phyloP scores from a whole-genome alignment of 92 coral and sea anemone genomes.

The Zoanthus sociatus region DNA sequence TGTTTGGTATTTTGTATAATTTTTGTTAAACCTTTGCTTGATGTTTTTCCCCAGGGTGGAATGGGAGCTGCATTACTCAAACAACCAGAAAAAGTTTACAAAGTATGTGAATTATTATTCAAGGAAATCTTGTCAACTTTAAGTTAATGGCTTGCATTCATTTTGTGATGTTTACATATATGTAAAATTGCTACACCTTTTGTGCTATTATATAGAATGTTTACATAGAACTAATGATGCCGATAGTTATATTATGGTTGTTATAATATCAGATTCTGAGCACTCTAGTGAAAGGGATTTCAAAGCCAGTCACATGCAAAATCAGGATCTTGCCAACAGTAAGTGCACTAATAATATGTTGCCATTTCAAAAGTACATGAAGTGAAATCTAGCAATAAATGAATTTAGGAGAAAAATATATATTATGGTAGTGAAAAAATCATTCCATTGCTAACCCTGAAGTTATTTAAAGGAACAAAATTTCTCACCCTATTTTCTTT shows the following conservation, averaged over 20 bases:
- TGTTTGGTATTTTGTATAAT: not conserved
- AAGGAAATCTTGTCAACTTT: too few species aligned
- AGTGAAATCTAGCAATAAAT: not conserved
- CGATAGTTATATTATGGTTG: not conserved
- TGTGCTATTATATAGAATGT: not conserved
- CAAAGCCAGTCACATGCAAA: conserved; percentile 97
- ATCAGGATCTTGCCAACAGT: conserved; percentile 96
- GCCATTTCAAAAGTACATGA: too few species aligned
- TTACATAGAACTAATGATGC: not conserved
- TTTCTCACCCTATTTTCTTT: too few species aligned
- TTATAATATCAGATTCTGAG: conserved; percentile 78
- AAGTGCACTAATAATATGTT: conserved; percentile 23
- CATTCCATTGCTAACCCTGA: too few species aligned
- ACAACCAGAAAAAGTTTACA: conserved; percentile 87
- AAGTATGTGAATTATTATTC: conserved; percentile 57
- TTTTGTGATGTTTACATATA: not conserved
- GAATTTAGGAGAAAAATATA: too few species aligned
- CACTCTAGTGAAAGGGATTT: conserved; percentile 84
- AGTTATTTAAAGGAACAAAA: too few species aligned
- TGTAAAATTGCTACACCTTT: not conserved
- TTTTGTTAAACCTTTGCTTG: not conserved
- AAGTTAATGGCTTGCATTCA: not conserved
- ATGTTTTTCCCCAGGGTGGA: conserved; percentile 78
- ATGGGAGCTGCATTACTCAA: conserved; percentile 96
- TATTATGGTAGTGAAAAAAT: too few species aligned